phyloP scores from a whole-genome alignment of 2,888 invertebrate species.

The Agriotes lineatus region DNA sequence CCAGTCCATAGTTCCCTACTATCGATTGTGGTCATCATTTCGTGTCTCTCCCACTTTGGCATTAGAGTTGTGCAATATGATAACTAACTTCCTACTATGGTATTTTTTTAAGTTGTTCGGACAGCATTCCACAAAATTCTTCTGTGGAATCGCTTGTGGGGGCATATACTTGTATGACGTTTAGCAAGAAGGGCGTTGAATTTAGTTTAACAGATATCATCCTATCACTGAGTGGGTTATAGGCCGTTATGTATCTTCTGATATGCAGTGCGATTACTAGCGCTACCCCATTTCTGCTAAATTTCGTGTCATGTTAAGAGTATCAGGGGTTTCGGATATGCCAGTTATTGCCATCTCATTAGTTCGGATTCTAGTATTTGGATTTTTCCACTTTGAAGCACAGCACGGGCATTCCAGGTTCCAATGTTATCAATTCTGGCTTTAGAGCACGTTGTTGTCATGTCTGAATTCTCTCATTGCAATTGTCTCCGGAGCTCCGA shows the following conservation, averaged over 20 bases:
- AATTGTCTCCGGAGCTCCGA: too few relatives aligned
- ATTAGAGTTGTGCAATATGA: neutral
- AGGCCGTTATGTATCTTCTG: neutral
- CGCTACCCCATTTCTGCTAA: neutral
- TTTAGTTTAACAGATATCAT: neutral
- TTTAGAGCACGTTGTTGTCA: too few relatives aligned
- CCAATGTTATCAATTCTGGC: too few relatives aligned
- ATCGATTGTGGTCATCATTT: neutral
- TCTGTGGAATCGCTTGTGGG: neutral
- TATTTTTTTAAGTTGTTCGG: neutral
- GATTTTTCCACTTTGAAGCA: too few relatives aligned
- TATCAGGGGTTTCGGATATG: neutral
- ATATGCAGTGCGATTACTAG: neutral
- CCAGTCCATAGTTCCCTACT: neutral
- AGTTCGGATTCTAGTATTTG: too few relatives aligned
- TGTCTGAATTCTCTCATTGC: too few relatives aligned
- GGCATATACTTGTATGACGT: neutral
- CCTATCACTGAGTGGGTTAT: neutral
- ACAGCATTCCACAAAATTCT: neutral
- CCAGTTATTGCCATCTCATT: too few relatives aligned
- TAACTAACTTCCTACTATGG: neutral
- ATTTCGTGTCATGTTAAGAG: neutral
- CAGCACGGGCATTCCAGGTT: too few relatives aligned
- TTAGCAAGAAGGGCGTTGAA: neutral
- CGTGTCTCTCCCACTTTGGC: neutral